Base-by-base conservation (phyloP, 2,888 invertebrate species). In the Camptogramma bilineatum region DNA sequence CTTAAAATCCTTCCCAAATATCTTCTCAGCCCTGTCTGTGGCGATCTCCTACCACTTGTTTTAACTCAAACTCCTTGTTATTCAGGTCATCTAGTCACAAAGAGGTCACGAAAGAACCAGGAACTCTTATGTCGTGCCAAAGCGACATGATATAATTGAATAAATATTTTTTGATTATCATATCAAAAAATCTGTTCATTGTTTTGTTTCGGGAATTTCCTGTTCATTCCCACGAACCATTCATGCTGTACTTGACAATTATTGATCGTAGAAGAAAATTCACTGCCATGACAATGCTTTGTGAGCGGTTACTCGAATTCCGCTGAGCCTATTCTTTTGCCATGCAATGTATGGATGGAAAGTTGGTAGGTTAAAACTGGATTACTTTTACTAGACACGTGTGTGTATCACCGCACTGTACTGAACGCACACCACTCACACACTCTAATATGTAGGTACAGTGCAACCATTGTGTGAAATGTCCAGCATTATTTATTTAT, bases 301-400 rank as follows among this genome's bases (percentile, higher is more conserved):
- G 34, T 10, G 13, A 39, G 13, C 13, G 34, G 13, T 3, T 39
- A 39, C 4, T 39, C 3, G 13, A 39, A 39, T 39, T 34, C 34
- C 13, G 13, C 13, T 13, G 13, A 31, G 0, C 28, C 18, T 9
- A 46, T 61, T 57, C 10, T 48, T 44, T 54, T 63, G 53, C 53
- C 53, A 57, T 48, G 48, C 21, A 63, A 31, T 58, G 42, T 58
- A 58, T 47, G 16, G 54, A 57, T 44, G 47, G 62, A 62, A 66
- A 62, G 66, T 55, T 55, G 53, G 52, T 52, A 52, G 56, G 46
- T 54, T 62, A 42, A 58, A 66, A 44, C 54, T 58, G 28, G 31
- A 17, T 10, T 48, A 58, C 59, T 51, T 58, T 62, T 47, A 62
- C 53, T 50, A 4, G 24, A 13, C 28, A 55, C 66, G 58, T 47